phyloP scores from a whole-genome alignment of 2,888 invertebrate genomes.

The Rotaria socialis region DNA sequence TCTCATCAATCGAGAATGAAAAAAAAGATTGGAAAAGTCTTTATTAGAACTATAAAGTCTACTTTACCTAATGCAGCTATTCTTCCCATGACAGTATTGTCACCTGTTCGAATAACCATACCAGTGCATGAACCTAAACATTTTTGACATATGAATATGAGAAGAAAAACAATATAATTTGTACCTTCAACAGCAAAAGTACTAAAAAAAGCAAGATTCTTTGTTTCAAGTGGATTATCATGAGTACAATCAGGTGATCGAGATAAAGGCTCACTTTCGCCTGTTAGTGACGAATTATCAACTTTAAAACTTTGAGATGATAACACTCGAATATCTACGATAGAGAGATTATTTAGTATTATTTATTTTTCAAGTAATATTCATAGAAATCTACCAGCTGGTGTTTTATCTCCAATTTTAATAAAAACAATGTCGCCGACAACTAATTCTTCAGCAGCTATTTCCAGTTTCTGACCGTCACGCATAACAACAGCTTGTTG shows the following conservation, averaged over 20 bases:
- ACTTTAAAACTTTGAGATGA: constrained; percentile 52
- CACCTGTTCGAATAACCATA: constrained; percentile 44
- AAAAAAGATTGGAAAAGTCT: too few relatives aligned
- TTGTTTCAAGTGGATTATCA: constrained; percentile 45
- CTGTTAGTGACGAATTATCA: constrained; percentile 44
- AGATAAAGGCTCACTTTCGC: constrained; percentile 42
- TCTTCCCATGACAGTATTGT: constrained; percentile 43
- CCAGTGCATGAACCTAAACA: constrained; percentile 37
- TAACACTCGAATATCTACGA: constrained; percentile 51
- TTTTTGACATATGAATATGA: too few relatives aligned
- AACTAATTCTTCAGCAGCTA: constrained; percentile 46
- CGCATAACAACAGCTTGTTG: constrained; percentile 49
- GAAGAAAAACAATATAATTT: not conserved
- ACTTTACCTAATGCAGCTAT: constrained; percentile 40
- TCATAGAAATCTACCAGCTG: constrained; percentile 64
- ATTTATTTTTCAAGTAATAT: too few relatives aligned
- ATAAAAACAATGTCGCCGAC: constrained; percentile 47
- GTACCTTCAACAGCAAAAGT: constrained; percentile 45
- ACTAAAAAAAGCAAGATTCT: constrained; percentile 46
- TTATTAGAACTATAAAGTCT: too few relatives aligned
- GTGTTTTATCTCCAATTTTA: constrained; percentile 45
- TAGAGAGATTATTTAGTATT: constrained; percentile 49
- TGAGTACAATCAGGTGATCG: constrained; percentile 45
- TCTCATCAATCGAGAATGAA: too few relatives aligned
- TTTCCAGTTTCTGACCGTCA: constrained; percentile 45